Evolutionary conservation across 2,797 vertebrate genomes (phyloP), one percentile per base, ranked within the genome.

Genomic region (Mycteria americana): DNA sequence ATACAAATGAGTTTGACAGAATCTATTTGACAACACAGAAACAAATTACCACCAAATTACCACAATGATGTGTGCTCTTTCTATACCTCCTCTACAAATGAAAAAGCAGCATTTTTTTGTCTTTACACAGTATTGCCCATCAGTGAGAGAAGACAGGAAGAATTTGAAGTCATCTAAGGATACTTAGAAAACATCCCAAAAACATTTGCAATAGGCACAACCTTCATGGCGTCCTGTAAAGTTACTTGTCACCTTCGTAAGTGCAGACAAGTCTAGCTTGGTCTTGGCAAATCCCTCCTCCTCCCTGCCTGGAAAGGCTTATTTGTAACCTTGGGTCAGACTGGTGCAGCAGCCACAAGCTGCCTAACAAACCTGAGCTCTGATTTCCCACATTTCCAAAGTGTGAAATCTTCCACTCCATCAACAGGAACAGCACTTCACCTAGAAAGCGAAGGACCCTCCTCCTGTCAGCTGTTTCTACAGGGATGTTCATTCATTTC

Each of bases 41-140:
- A 43, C 28, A 72, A 72, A 27, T 4, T 23, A 45, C 50, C 79
- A 69, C 12, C 37, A 67, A 39, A n/a, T 31, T 30, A 62, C 54
- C 27, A 50, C 0, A 0, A 27, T 18, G 43, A n/a, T 5, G 7
- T 5, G 9, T 3, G 5, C 30, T 51, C 56, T 19, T 68, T 30
- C 39, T 8, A 13, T 15, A 78, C 6, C 28, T 25, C 21, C 23
- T 53, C 35, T 31, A 41, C 6, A 65, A 65, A 33, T 27, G 14
- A 64, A 63, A 51, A 33, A 85, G n/a, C 50, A 76, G 69, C 16
- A 8, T n/a, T 50, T 65, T 19, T 81, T 50, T 21, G 11, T 25
- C 31, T 64, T 69, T 33, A 57, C 30, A 22, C 14, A 7, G n/a
- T 35, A 56, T 4, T n/a, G 46, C 4, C 48, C 45, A 33, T 18